Conservation (phyloP, 2,888 invertebrate genomes). For the Cantharis rustica region DNA sequence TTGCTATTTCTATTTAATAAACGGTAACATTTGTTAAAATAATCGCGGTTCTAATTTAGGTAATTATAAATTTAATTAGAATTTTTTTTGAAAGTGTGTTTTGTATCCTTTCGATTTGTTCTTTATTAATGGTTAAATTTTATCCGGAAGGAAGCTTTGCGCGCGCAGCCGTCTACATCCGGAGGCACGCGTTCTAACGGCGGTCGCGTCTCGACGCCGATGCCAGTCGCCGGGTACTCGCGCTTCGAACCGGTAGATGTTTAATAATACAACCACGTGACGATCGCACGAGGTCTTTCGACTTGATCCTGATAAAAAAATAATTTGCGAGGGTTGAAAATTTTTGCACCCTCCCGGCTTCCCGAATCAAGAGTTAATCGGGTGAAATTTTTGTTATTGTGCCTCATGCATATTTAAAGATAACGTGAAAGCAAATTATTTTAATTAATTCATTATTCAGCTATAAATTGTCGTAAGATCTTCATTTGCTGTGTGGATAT, state of each 20-base stretch:
- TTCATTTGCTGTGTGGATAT: slow-evolving; percentile 16
- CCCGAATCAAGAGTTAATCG: neutral
- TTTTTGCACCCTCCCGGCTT: neutral
- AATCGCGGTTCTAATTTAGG: neutral
- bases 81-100: neutral
- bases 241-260: slow-evolving; percentile 47
- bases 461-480: slow-evolving; percentile 13
- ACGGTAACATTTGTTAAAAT: neutral
- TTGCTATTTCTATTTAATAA: neutral
- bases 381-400: neutral
- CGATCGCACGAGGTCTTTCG: slow-evolving; percentile 18
- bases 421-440: neutral
- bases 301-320: neutral
- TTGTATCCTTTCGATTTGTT: neutral
- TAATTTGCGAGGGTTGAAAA: neutral
- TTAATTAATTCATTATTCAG: slow-evolving; percentile 17
- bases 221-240: slow-evolving; percentile 51
- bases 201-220: slow-evolving; percentile 52
- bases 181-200: slow-evolving; percentile 56
- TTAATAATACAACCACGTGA: slow-evolving; percentile 40
- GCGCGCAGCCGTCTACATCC: slow-evolving; percentile 55
- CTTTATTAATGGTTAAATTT: slow-evolving; percentile 29
- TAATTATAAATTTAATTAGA: neutral
- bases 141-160: slow-evolving; percentile 62
- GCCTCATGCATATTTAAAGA: neutral